Evolutionary conservation across 2,797 vertebrate genomes (phyloP).

Genomic region (Sebastes iracundus): DNA sequence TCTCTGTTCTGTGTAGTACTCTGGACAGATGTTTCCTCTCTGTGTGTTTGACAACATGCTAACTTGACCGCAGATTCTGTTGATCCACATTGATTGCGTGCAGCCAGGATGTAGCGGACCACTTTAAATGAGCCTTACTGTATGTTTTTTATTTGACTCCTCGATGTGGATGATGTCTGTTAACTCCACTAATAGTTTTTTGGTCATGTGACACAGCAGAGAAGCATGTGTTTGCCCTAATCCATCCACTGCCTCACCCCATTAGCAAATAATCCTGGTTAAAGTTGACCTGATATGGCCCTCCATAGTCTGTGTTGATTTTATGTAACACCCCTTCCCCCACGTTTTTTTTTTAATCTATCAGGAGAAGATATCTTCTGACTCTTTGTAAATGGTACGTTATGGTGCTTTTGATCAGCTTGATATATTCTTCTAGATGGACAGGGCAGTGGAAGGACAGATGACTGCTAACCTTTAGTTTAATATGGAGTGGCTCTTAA

Average conservation of each 20-base stretch:
- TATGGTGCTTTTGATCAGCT: slow-evolving; percentile 4
- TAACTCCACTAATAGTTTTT: slow-evolving; percentile 38
- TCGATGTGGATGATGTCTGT: not conserved
- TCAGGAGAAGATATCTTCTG: slow-evolving; percentile 8
- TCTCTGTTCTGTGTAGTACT: slow-evolving; percentile 5
- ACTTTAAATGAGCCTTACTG: slow-evolving; percentile 13
- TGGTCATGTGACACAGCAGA: slow-evolving; percentile 34
- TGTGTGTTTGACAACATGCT: slow-evolving; percentile 9
- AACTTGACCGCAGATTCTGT: not conserved
- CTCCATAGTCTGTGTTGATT: slow-evolving; percentile 6
- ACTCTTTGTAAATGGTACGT: not conserved
- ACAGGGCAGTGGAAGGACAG: not conserved
- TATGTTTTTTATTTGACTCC: slow-evolving; percentile 6
- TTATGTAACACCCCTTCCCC: slow-evolving; percentile 1
- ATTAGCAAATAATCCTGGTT: slow-evolving; percentile 62
- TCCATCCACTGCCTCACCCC: slow-evolving; percentile 34
- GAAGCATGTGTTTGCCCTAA: slow-evolving; percentile 44
- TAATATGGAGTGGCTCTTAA: not conserved
- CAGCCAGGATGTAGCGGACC: slow-evolving; percentile 8
- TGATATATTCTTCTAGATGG: not conserved
- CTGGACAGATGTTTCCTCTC: slow-evolving; percentile 14
- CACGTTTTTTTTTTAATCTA: not conserved
- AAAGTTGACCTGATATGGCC: slow-evolving; percentile 38
- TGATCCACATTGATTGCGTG: not conserved
- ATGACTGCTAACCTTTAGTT: not conserved